Base-by-base conservation (phyloP, 2,113 vertebrate genomes). In the Lepus europaeus region DNA sequence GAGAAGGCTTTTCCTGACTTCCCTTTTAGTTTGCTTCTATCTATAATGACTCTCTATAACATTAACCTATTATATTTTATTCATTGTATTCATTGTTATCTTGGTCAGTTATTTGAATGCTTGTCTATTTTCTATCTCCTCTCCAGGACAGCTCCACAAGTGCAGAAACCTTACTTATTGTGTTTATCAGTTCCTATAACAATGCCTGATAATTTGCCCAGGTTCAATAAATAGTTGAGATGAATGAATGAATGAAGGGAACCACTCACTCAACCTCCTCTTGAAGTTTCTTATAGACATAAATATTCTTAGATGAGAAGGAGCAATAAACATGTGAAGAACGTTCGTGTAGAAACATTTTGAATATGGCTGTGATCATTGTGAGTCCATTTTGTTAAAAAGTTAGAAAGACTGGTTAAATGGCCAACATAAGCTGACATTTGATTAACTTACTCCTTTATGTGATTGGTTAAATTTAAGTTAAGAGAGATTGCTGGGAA, bases 401-500 rank as follows among this genome's bases (percentile, higher is more conserved):
- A 33, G 31, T 72, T 77, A 70, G 9, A 76, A 76, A 36, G n/a
- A 25, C 33, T 9, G 2, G 0, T 56, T 49, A 2, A 66, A 23
- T 90, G 77, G 29, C 10, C 64, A 89, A 66, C 16, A 74, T 76
- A 9, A 29, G 6, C 22, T 45, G 25, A 10, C 49, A 22, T 22
- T 90, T 85, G 27, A 69, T 39, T 90, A 49, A 83, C 83, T 85
- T 78, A 20, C 7, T 56, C 9, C 79, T 68, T 77, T 61, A 80
- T 33, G 68, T 56, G 17, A 51, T n/a, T 87, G 59, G 81, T 87
- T 78, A 66, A 19, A 87, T 87, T 93, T 56, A 88, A 36, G 0
- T 84, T 11, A n/a, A 56, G 82, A 87, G 13, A 87, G 29, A 49
- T 94, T 87, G 12, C 29, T 91, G 20, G 25, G 6, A 90, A 93